These are phyloP conservation scores for Lagria hirta DNA, from an alignment of 2,888 invertebrate genomes.

Conservation along the genomic window DNA sequence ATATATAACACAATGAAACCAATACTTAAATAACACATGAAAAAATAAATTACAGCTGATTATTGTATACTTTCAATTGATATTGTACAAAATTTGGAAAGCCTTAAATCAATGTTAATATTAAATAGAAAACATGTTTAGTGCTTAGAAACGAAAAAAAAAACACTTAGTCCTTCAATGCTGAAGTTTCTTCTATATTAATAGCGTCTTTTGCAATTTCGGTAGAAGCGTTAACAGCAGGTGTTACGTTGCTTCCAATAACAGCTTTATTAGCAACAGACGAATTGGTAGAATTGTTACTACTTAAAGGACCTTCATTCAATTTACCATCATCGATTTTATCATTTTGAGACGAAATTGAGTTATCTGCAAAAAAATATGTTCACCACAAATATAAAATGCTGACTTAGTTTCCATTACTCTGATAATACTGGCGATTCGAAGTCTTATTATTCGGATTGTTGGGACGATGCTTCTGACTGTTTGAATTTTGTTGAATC, in stretches of 20 bases:
- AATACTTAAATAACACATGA: constrained; percentile 15
- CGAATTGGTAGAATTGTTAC: constrained; percentile 29
- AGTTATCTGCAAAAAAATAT: constrained; percentile 37
- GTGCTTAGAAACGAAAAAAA: constrained; percentile 33
- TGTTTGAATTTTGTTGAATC: constrained; percentile 49
- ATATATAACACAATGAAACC: constrained; percentile 12
- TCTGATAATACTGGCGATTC: constrained; percentile 59
- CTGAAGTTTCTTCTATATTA: constrained; percentile 46
- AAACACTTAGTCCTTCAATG: constrained; percentile 45
- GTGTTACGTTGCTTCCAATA: constrained; percentile 27
- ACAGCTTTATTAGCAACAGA: constrained; percentile 27
- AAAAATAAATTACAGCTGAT: constrained; percentile 17
- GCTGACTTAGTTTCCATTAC: no score
- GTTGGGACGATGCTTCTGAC: constrained; percentile 51
- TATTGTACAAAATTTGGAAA: constrained; percentile 27
- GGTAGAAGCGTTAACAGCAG: constrained; percentile 25
- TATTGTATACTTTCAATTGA: constrained; percentile 15
- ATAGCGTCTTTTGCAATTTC: constrained; percentile 45
- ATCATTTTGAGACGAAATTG: constrained; percentile 46
- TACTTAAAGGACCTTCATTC: constrained; percentile 39
- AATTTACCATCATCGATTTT: constrained; percentile 50
- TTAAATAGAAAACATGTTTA: constrained; percentile 27
- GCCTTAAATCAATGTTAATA: constrained; percentile 9
- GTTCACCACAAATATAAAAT: no score
- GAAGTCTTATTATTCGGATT: constrained; percentile 50